phyloP scores from a whole-genome alignment of 2,113 vertebrate genomes.

The Prietella phreatophila region DNA sequence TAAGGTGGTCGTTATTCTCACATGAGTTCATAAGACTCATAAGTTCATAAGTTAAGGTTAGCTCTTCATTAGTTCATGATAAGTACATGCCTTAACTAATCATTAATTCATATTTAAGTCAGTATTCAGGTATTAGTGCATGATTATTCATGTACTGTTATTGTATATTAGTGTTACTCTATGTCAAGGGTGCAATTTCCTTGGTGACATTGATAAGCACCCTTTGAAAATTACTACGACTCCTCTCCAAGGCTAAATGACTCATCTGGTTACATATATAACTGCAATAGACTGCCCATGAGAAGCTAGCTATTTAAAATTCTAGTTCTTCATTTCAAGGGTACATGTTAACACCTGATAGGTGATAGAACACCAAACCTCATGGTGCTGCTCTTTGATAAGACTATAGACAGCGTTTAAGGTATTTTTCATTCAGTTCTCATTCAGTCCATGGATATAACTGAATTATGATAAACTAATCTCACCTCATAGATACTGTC shows the following conservation, averaged over 20 bases:
- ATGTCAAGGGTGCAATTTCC: not conserved
- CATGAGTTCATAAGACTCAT: too few relatives aligned
- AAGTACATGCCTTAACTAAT: too few relatives aligned
- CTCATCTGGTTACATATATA: not conserved
- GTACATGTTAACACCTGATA: too few relatives aligned
- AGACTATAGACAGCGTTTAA: not conserved
- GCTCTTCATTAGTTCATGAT: too few relatives aligned
- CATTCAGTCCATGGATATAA: not conserved
- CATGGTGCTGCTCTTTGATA: not conserved
- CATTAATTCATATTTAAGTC: too few relatives aligned
- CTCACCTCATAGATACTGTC: constrained; percentile 23
- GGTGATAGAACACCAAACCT: not conserved
- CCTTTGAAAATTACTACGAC: not conserved
- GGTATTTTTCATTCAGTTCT: constrained; percentile 25
- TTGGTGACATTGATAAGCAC: not conserved
- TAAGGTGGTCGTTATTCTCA: too few relatives aligned
- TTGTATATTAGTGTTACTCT: too few relatives aligned
- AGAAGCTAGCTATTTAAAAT: not conserved
- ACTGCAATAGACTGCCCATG: not conserved
- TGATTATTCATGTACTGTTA: too few relatives aligned
- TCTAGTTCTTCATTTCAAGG: not conserved
- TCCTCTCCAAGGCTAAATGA: not conserved
- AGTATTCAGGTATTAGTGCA: too few relatives aligned
- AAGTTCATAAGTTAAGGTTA: too few relatives aligned
- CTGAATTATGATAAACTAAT: constrained; percentile 12